A percentile compares a stretch with the other conserved stretches of the same genome.
Conservation (phyloP, 2,113 vertebrate genomes). For the Pitta sordida region DNA sequence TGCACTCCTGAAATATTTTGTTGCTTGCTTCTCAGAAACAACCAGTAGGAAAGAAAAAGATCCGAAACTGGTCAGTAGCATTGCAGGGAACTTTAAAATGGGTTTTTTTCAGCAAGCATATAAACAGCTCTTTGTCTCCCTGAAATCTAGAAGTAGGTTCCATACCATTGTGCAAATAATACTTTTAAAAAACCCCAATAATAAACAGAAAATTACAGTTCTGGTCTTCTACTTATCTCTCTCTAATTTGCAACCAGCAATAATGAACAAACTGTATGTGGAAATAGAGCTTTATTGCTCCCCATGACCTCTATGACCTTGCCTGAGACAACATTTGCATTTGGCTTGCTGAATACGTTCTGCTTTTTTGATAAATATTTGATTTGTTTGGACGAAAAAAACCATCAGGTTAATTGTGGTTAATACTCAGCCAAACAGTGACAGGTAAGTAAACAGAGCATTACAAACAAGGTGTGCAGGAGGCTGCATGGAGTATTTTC, state of each 20-base stretch:
- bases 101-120: background rate
- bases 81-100: background rate
- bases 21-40: background rate
- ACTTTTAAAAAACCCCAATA: background rate
- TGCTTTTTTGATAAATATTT: constrained; percentile 59
- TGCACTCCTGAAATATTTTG: background rate
- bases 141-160: background rate
- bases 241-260: background rate
- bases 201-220: background rate
- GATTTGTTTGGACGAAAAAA: background rate
- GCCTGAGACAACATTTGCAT: constrained; percentile 42
- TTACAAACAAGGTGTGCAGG: background rate
- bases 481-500: background rate
- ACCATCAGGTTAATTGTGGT: constrained; percentile 21
- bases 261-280: background rate
- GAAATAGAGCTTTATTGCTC: background rate
- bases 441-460: constrained; percentile 28
- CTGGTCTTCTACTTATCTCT: background rate
- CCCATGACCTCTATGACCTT: background rate
- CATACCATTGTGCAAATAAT: background rate
- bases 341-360: constrained; percentile 12
- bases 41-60: background rate
- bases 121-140: background rate
- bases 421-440: constrained; percentile 47
- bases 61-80: background rate